Conservation (phyloP, 2,113 vertebrate genomes). For the Gallinago paraguaiae region DNA sequence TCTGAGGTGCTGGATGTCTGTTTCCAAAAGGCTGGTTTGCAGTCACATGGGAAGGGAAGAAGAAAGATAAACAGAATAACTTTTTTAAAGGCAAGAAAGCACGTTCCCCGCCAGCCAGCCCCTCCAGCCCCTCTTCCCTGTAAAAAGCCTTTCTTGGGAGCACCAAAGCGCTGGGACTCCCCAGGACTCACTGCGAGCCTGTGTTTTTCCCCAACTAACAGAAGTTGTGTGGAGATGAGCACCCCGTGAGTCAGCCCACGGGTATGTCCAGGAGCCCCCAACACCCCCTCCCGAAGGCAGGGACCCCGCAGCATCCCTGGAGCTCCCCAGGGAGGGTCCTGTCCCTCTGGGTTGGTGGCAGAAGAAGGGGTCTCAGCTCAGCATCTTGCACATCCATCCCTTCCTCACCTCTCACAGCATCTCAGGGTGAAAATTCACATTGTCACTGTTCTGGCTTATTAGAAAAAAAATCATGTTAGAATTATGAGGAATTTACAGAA, state of each 20-base stretch:
- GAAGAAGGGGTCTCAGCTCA: background rate
- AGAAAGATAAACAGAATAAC: background rate
- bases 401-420: background rate
- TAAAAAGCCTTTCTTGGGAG: background rate
- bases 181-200: rapidly evolving
- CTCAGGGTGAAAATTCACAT: background rate
- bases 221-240: background rate
- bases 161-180: rapidly evolving
- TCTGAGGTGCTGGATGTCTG: background rate
- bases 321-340: background rate
- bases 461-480: background rate
- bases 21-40: background rate
- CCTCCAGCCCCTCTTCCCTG: background rate
- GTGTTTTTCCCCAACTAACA: rapidly evolving
- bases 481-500: background rate
- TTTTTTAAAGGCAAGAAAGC: background rate
- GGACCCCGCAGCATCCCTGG: rapidly evolving
- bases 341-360: rapidly evolving
- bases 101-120: background rate
- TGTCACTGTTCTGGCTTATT: background rate
- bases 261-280: background rate
- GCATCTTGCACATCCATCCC: background rate
- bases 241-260: rapidly evolving
- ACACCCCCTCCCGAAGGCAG: rapidly evolving
- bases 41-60: background rate